Conservation (phyloP, 2,888 invertebrate species). For the Ommatoiulus sabulosus region DNA sequence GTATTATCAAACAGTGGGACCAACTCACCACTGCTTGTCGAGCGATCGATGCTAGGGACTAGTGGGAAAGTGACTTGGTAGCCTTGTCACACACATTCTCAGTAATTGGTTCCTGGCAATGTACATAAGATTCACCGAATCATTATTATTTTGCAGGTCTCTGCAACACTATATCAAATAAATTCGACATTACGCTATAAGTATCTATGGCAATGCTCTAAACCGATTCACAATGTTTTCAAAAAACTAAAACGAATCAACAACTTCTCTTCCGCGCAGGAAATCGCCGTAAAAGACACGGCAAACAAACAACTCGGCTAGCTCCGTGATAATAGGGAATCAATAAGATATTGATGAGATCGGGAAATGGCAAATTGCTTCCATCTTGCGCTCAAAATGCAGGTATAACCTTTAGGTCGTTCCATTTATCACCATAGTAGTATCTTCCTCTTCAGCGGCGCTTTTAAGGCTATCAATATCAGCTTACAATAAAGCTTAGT, state of each 20-base stretch:
- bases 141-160: neutral
- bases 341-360: slow-evolving; percentile 17
- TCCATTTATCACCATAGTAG: slow-evolving; percentile 51
- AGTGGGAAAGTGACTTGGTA: too few relatives aligned
- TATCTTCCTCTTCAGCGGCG: neutral
- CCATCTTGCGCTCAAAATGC: slow-evolving; percentile 8
- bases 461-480: slow-evolving; percentile 30
- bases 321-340: neutral
- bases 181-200: neutral
- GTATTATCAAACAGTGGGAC: too few relatives aligned
- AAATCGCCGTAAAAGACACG: neutral
- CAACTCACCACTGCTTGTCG: too few relatives aligned
- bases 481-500: slow-evolving; percentile 49
- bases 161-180: neutral
- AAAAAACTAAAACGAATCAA: neutral
- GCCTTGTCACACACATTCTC: too few relatives aligned
- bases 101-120: too few relatives aligned
- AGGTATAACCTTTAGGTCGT: slow-evolving; percentile 43
- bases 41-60: too few relatives aligned
- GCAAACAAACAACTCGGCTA: neutral
- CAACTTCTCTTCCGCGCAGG: neutral
- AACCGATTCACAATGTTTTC: neutral
- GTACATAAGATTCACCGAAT: too few relatives aligned
- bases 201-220: neutral
- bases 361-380: neutral